These are phyloP conservation scores for Stictocephala bisonia DNA, from an alignment of 2,888 invertebrate species.

Conservation along the genomic window DNA sequence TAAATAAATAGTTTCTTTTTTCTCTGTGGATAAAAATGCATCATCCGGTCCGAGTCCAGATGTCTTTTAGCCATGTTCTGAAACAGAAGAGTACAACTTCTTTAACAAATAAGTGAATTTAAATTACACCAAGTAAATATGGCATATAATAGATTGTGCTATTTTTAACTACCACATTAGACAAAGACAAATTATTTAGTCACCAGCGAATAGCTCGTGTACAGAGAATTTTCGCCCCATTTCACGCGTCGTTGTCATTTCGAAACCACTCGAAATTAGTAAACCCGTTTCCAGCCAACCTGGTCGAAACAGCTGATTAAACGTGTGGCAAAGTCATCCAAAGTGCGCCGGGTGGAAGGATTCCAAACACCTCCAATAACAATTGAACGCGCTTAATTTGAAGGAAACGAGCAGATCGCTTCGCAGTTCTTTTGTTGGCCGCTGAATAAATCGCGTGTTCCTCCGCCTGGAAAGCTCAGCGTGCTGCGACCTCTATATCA, in stretches of 20 bases:
- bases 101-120: no score
- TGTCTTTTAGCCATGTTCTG: no score
- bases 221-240: neutral
- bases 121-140: no score
- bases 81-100: no score
- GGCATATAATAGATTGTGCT: no score
- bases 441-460: conserved; percentile 33
- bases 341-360: conserved; percentile 22
- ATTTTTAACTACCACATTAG: no score
- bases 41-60: no score
- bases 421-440: conserved; percentile 30
- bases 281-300: neutral
- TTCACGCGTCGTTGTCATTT: neutral
- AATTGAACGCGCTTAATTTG: conserved; percentile 42
- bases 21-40: no score
- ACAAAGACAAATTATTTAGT: no score
- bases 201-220: neutral
- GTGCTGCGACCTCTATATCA: conserved; percentile 31
- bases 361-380: conserved; percentile 42
- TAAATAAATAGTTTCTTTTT: no score
- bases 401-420: conserved; percentile 32
- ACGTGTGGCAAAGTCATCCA: conserved; percentile 36
- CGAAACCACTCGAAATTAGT: neutral
- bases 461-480: neutral
- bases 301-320: conserved; percentile 29